Evolutionary conservation across 1,140 invertebrate genomes (phyloP).

Genomic region (Ruditapes philippinarum): DNA sequence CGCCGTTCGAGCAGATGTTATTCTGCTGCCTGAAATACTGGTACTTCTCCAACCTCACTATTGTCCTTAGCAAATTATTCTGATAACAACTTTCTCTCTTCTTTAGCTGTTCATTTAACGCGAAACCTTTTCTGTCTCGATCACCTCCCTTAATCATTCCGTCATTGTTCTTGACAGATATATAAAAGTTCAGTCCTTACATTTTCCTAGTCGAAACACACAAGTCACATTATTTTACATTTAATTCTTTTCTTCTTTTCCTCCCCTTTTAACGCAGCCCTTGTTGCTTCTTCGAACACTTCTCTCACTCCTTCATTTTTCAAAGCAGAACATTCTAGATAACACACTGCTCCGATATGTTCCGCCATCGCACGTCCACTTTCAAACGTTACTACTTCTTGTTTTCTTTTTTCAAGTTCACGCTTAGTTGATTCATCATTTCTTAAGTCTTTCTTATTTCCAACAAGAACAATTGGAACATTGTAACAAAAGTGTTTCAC

Average conservation of each 20-base stretch:
- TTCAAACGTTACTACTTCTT: slow-evolving; percentile 99
- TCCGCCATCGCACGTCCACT: slow-evolving; percentile 99
- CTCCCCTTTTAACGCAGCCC: slow-evolving; percentile 96
- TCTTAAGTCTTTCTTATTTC: slow-evolving; percentile 89
- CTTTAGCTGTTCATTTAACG: no score
- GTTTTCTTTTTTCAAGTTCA: slow-evolving; percentile 99
- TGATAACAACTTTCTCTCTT: no score
- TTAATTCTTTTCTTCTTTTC: slow-evolving; percentile 64
- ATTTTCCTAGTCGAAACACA: no score
- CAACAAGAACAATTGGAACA: slow-evolving; percentile 78
- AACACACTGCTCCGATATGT: slow-evolving; percentile 99
- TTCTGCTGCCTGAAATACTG: no score
- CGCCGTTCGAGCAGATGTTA: no score
- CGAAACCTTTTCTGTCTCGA: no score
- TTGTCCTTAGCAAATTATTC: no score
- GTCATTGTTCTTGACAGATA: no score
- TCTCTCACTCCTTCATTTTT: slow-evolving; percentile 99
- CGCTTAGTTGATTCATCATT: slow-evolving; percentile 98
- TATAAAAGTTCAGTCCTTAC: no score
- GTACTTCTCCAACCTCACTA: no score
- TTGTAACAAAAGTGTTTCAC: slow-evolving; percentile 85
- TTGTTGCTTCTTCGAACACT: slow-evolving; percentile 99
- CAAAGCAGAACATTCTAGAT: slow-evolving; percentile 99
- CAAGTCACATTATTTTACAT: no score
- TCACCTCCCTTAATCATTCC: no score